Evolutionary conservation across 2,888 invertebrate species (phyloP), one percentile per base, ranked within the genome.

Genomic region (Labia minor): DNA sequence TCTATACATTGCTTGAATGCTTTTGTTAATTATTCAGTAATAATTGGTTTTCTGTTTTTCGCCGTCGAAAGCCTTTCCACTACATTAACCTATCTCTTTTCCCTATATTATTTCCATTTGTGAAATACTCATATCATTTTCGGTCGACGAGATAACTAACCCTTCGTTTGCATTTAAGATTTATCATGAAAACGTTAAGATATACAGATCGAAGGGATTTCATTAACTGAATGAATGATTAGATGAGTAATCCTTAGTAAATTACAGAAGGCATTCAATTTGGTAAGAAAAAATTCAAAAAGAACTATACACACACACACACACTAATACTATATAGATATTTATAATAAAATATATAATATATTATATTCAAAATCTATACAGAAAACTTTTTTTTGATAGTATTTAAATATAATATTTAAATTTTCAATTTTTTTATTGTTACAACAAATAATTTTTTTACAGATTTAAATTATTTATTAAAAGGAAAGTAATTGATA

Each of bases 91-190:
- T 49, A 49, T 49, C 49, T 49, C 49, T 49, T 49, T 49, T 49
- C 49, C 49, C 49, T 49, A 49, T 49, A 49, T 49, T 49, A 49
- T 49, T 49, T 49, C 49, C 49, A 49, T 49, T 49, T 49, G 49
- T 49, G 49, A 49, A 49, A 49, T 49, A 49, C 49, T 49, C 49
- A 49, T 49, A 49, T 49, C 49, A 49, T 49, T 49, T 49, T 10
- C n/a, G 14, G 49, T 11, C 49, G 49, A 49, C n/a, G 16, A 49
- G 49, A 49, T 49, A 49, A 49, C 49, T 3, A 49, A 49, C 49
- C 49, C 49, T 49, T 14, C 16, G 14, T 14, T 49, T 49, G 49
- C 49, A 49, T 49, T 49, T 49, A 49, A 49, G 49, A 49, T 49
- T 49, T 49, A 49, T 49, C 49, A 49, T 49, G 49, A 49, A 49